Base-by-base conservation (phyloP, 2,888 invertebrate genomes). In the Synanthedon andrenaeformis region DNA sequence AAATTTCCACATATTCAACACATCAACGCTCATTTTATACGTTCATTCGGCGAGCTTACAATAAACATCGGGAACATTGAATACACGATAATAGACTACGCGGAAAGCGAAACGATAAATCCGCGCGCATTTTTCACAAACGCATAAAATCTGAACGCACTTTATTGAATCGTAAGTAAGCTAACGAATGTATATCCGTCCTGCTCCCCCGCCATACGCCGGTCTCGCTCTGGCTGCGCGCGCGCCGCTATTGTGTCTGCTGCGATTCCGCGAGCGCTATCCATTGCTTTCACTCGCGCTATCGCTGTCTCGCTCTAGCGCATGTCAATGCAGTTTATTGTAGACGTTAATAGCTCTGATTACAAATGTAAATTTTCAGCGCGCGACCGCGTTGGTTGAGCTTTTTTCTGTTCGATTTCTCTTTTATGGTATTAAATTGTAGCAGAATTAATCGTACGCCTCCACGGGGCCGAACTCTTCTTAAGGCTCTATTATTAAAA, bases 331-430 rank as follows among this genome's bases (percentile, higher is more conserved):
- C 85, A 85, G 75, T 85, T 86, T 86, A 86, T 86, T 85, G 85
- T 84, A 74, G 82, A 85, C 85, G 74, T 79, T 85, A 86, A 86
- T 85, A 84, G 80, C 69, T 80, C 74, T 80, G 82, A 87, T 85
- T 84, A 85, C 82, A 80, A 85, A 86, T 86, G 85, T 87, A 85
- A 85, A 86, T 87, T 85, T 84, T 82, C 80, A 82, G 76, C 79
- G 78, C 74, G 81, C 78, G 76, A 73, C 78, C 76, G 80, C 79
- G 83, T 84, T 82, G 83, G 82, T 72, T 72, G 76, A 35, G 71
- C 66, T 71, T 81, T 83, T 82, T 83, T 80, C 70, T 77, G 63
- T 72, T 76, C 71, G 76, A 76, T 80, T 77, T 79, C 78, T 82
- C 71, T 76, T 35, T 72, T 80, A 80, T 72, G 77, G 80, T 74